Base-by-base conservation (phyloP, 2,888 invertebrate species). In the Thymelicus sylvestris region DNA sequence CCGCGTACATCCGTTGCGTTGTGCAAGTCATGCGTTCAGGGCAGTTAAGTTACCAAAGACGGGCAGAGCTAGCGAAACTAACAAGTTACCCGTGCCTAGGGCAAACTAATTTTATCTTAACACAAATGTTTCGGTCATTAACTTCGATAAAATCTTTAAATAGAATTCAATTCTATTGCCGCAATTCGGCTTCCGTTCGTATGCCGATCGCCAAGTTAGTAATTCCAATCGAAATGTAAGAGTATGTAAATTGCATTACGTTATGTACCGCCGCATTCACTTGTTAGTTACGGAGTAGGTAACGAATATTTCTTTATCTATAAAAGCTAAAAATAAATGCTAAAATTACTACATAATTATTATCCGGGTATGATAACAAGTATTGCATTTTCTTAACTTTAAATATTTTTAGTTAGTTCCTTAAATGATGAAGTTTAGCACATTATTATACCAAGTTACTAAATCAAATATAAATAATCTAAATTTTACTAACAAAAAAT, bases 41-140 rank as follows among this genome's bases (percentile, higher is more conserved):
- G 80, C 83, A 82, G 78, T 82, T 80, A 82, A 82, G 78, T 82
- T 80, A 82, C 80, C 78, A 80, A 83, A 78, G 79, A 81, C 78
- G 78, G 57, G 68, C 74, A 75, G 77, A 80, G 76, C 84, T 87
- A 78, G 89, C 88, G 89, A 83, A 78, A 86, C 90, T 90, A 90
- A 91, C 84, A 80, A 81, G 61, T 76, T 78, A 67, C 52, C 50
- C 47, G 73, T 72, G 74, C 69, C 71, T 68, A 76, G 79, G 77
- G 77, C 74, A 76, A 71, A 72, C 73, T 77, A 75, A 77, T 77
- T 65, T 76, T 78, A 76, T 78, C 74, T 77, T 72, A 83, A 82
- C 77, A 75, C 75, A 76, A 78, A 81, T 82, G 83, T 90, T 89
- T 77, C 84, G 84, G 83, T 83, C 87, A 80, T 89, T 91, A 91